phyloP scores from a whole-genome alignment of 2,888 invertebrate species.

The Eledona agricola region DNA sequence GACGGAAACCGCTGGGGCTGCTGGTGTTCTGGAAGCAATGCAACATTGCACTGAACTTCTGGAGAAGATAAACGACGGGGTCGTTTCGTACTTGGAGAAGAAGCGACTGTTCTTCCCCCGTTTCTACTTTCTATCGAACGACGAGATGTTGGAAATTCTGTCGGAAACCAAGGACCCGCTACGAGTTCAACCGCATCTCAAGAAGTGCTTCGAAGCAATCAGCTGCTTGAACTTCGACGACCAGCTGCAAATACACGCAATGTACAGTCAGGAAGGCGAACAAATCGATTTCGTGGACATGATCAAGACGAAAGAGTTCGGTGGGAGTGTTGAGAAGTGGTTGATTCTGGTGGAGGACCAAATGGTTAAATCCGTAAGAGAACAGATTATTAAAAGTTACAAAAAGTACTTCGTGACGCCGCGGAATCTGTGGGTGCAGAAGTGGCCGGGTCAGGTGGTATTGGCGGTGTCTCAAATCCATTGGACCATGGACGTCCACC shows the following conservation, averaged over 20 bases:
- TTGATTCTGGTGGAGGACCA: slow-evolving; percentile 86
- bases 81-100: slow-evolving; percentile 94
- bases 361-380: slow-evolving; percentile 84
- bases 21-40: slow-evolving; percentile 75
- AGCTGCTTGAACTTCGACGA: slow-evolving; percentile 82
- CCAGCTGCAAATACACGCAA: slow-evolving; percentile 90
- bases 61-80: slow-evolving; percentile 90
- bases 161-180: slow-evolving; percentile 95
- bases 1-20: slow-evolving; percentile 75
- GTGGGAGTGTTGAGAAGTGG: slow-evolving; percentile 95
- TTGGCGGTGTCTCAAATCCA: slow-evolving; percentile 81
- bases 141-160: slow-evolving; percentile 90
- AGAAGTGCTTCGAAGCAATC: slow-evolving; percentile 97
- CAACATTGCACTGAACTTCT: slow-evolving; percentile 83
- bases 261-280: slow-evolving; percentile 90
- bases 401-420: slow-evolving; percentile 68
- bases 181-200: slow-evolving; percentile 91
- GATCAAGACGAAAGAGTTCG: slow-evolving; percentile 32
- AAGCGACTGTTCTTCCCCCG: slow-evolving; percentile 92
- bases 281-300: slow-evolving; percentile 55
- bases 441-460: slow-evolving; percentile 92
- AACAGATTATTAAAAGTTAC: slow-evolving; percentile 75
- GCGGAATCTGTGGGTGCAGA: slow-evolving; percentile 80
- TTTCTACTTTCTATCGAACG: slow-evolving; percentile 96
- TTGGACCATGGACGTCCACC: slow-evolving; percentile 83